A percentile compares a stretch with the other conserved stretches of the same genome.
Conservation (phyloP, 2,888 invertebrate genomes). For the Hipparchia sbordonii region DNA sequence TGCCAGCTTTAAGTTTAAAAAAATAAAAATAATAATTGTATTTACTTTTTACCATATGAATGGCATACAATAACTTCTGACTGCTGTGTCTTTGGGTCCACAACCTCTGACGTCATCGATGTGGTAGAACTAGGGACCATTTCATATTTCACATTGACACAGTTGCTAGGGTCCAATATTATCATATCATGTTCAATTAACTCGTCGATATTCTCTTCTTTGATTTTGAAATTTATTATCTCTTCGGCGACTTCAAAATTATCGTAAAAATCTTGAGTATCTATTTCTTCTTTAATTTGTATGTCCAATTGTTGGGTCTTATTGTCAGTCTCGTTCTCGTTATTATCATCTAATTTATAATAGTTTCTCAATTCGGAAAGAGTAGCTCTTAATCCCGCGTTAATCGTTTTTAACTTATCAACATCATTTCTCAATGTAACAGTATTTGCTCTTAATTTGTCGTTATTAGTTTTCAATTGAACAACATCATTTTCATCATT, state of each 20-base stretch:
- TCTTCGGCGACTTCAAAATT: neutral
- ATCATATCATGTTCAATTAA: slow-evolving; percentile 7
- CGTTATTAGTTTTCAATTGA: neutral
- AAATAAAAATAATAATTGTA: neutral
- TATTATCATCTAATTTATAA: too few relatives aligned
- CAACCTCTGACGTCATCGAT: neutral
- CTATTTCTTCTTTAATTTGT: neutral
- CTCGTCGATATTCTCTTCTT: slow-evolving; percentile 12
- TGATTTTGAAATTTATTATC: neutral
- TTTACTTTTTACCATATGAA: neutral
- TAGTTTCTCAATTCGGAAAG: too few relatives aligned
- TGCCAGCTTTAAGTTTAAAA: neutral
- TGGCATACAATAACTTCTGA: neutral
- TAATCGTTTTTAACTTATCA: neutral
- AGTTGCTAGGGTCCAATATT: slow-evolving; percentile 7
- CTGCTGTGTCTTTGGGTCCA: neutral
- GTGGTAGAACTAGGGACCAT: neutral
- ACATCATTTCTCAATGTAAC: neutral
- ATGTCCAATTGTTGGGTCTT: neutral
- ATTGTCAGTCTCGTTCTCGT: neutral
- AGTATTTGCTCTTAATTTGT: neutral
- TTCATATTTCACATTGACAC: neutral
- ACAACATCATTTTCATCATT: neutral
- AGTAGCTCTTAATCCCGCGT: neutral
- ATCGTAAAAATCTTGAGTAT: neutral